Base-by-base conservation (phyloP, 2,888 invertebrate species). In the Hypsopygia costalis region DNA sequence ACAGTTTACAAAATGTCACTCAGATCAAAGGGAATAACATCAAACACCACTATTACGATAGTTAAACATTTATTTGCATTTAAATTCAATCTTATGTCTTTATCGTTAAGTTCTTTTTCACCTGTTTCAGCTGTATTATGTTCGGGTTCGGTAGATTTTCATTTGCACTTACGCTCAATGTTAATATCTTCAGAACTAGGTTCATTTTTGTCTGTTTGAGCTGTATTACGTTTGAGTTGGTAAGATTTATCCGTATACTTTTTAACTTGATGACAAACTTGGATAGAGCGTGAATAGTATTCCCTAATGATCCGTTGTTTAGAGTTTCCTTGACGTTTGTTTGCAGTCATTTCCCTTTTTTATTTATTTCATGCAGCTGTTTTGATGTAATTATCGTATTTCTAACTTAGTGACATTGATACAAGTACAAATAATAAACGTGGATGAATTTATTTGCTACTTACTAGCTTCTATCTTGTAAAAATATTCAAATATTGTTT, bases 21-120 rank as follows among this genome's bases (percentile, higher is more conserved):
- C 65, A 78, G 71, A 82, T 87, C 86, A 87, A 86, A 87, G 83
- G 58, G 55, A 56, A 58, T 69, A 54, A 81, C 77, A 77, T 85
- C 81, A 85, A 82, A 86, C 76, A 67, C 47, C 47, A 62, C 58
- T 64, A 63, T 54, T 53, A 16, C 16, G 16, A 63, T 66, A n/a
- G 54, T 61, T 16, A 16, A 16, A 62, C 44, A 65, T 58, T 51
- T 60, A 25, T 63, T 50, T 62, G 46, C 53, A 46, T 42, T 48
- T 35, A 50, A 50, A 59, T 50, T 38, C 40, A 36, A 49, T 36
- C 33, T 47, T 52, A 53, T 38, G 28, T 27, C 58, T 47, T 51
- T 20, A 33, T 9, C 25, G 41, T 61, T 62, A 58, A 56, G 63
- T 11, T 31, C 10, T 3, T 11, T 11, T 31, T 31, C 12, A 11